Evolutionary conservation across 2,797 vertebrate species (phyloP).

Genomic region (Poeciliopsis infans): DNA sequence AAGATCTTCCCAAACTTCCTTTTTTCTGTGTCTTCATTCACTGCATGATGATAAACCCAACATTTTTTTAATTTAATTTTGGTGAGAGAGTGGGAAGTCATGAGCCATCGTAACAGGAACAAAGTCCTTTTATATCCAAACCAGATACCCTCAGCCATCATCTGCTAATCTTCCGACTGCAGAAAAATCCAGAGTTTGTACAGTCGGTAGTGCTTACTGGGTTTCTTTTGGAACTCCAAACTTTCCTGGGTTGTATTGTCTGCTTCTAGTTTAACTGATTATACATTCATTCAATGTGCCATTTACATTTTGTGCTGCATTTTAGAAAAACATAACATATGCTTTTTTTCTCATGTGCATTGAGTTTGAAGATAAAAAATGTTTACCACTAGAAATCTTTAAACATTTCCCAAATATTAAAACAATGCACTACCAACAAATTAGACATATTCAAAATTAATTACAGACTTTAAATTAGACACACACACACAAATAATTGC

Average conservation of each 20-base stretch:
- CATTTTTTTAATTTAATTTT: not conserved
- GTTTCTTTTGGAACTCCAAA: not conserved
- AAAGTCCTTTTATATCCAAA: not conserved
- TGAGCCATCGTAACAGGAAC: not conserved
- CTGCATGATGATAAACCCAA: not conserved
- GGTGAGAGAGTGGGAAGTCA: not conserved
- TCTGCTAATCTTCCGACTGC: not conserved
- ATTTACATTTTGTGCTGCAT: not conserved
- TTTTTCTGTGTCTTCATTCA: not conserved
- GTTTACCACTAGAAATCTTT: not conserved
- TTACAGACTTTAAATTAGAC: not conserved
- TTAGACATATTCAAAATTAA: not conserved
- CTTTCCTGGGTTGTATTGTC: not conserved
- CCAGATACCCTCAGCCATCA: not conserved
- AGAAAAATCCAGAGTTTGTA: not conserved
- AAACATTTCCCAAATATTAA: not conserved
- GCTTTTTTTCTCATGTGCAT: not conserved
- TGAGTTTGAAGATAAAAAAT: not conserved
- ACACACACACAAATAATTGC: not conserved
- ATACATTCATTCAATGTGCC: not conserved
- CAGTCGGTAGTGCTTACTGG: not conserved
- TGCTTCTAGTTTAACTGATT: rapidly evolving
- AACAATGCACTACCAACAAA: not conserved
- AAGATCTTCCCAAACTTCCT: not conserved
- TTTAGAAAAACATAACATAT: not conserved